Evolutionary conservation across 2,113 vertebrate species (phyloP).

Genomic region (Phainopepla nitens): DNA sequence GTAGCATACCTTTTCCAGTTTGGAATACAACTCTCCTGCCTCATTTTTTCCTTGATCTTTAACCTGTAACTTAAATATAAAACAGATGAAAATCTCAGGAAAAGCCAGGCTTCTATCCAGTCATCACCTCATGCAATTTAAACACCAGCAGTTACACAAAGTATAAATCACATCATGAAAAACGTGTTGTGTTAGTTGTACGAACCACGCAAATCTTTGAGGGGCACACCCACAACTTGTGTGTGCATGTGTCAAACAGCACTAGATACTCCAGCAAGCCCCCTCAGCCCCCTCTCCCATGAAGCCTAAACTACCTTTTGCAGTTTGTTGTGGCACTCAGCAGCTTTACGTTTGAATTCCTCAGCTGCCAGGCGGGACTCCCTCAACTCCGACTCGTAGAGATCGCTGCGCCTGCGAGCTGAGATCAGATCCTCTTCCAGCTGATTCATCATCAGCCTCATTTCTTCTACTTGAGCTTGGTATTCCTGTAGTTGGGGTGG

Average conservation of each 20-base stretch:
- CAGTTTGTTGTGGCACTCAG: slow-evolving; percentile 91
- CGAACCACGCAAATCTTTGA: not conserved
- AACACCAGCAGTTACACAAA: not conserved
- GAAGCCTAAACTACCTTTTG: slow-evolving; percentile 82
- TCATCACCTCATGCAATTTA: not conserved
- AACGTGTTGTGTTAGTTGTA: not conserved
- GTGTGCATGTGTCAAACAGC: not conserved
- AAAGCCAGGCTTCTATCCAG: not conserved
- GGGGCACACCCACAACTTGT: not conserved
- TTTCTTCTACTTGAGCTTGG: slow-evolving; percentile 96
- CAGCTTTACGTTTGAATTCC: slow-evolving; percentile 92
- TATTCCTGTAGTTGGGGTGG: slow-evolving; percentile 81
- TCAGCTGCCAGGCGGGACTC: slow-evolving; percentile 90
- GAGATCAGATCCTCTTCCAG: slow-evolving; percentile 96
- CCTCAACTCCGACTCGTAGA: slow-evolving; percentile 92
- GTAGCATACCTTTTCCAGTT: slow-evolving; percentile 89
- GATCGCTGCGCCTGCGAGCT: slow-evolving; percentile 92
- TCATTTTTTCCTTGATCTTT: slow-evolving; percentile 95
- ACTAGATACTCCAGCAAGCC: not conserved
- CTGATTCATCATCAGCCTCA: slow-evolving; percentile 93
- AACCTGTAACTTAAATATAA: slow-evolving; percentile 77
- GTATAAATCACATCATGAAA: not conserved
- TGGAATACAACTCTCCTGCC: slow-evolving; percentile 84
- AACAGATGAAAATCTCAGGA: not conserved
- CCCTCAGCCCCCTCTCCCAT: not conserved